phyloP scores from a whole-genome alignment of 2,113 vertebrate species.

The Hoplias malabaricus region DNA sequence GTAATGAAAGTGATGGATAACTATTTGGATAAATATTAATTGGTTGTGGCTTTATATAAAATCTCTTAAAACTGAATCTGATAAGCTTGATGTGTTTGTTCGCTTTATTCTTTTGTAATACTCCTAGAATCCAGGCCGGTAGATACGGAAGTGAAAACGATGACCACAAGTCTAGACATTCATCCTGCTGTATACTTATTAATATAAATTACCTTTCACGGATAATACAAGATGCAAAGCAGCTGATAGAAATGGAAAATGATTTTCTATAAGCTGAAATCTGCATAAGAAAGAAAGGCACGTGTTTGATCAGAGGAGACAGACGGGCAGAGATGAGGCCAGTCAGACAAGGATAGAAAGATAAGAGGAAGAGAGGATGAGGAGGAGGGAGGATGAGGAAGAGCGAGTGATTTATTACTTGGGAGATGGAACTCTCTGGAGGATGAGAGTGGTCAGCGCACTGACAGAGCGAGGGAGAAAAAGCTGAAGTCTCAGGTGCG shows the following conservation, averaged over 20 bases:
- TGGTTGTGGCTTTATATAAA: not conserved
- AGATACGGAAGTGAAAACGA: not conserved
- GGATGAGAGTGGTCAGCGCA: conserved; percentile 2
- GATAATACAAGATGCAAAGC: not conserved
- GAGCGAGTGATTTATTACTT: conserved; percentile 8
- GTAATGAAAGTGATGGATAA: not conserved
- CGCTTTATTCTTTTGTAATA: not conserved
- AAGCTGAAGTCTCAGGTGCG: conserved; percentile 32
- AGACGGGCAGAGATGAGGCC: not conserved
- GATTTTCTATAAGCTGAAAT: not conserved
- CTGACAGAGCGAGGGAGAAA: conserved; percentile 27
- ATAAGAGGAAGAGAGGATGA: not conserved
- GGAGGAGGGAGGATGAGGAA: conserved; percentile 1
- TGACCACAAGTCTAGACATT: not conserved
- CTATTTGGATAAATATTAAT: not conserved
- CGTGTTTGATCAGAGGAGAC: conserved; percentile 5
- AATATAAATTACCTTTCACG: not conserved
- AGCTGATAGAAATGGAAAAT: not conserved
- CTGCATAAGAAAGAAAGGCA: not conserved
- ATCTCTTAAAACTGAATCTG: not conserved
- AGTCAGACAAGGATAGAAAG: conserved; percentile 7
- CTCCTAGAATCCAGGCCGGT: not conserved
- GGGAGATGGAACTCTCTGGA: conserved; percentile 19
- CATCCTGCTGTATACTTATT: not conserved
- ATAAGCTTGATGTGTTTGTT: not conserved